Conservation (phyloP, 2,888 invertebrate species). For the Rhagophthalmus giganteus region DNA sequence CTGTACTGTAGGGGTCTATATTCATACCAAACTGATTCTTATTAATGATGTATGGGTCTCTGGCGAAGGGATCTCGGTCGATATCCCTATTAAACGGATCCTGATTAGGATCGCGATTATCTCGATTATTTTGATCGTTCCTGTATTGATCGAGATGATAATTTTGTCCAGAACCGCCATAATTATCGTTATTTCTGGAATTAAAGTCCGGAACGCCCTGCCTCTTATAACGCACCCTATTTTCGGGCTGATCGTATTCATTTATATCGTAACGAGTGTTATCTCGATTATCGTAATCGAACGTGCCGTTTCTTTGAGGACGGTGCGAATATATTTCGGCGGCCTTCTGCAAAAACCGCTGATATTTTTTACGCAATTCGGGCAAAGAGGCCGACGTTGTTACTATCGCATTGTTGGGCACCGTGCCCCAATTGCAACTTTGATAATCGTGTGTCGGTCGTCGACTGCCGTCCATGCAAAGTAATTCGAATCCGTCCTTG, state of each 20-base stretch:
- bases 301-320: constrained; percentile 2
- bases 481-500: constrained; percentile 73
- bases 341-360: constrained; percentile 66
- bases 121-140: constrained; percentile 16
- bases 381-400: constrained; percentile 76
- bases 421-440: constrained; percentile 82
- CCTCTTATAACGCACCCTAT: constrained; percentile 43
- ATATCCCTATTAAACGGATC: constrained; percentile 23
- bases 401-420: constrained; percentile 82
- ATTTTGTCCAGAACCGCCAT: constrained; percentile 32
- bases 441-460: constrained; percentile 69
- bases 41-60: constrained; percentile 46
- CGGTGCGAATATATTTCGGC: constrained; percentile 58
- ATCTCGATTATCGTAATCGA: constrained; percentile 5
- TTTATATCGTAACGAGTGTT: constrained; percentile 35
- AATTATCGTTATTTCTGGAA: constrained; percentile 37
- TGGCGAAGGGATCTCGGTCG: constrained; percentile 39
- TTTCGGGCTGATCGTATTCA: constrained; percentile 40
- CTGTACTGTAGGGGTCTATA: constrained; percentile 46
- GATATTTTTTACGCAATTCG: constrained; percentile 63
- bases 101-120: constrained; percentile 18
- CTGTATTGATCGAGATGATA: constrained; percentile 36
- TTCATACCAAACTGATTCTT: constrained; percentile 47
- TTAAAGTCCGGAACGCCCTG: constrained; percentile 14
- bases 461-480: constrained; percentile 80